These are phyloP conservation scores for Porites rus DNA, from an alignment of 92 coral and sea anemone species.

Conservation along the genomic window DNA sequence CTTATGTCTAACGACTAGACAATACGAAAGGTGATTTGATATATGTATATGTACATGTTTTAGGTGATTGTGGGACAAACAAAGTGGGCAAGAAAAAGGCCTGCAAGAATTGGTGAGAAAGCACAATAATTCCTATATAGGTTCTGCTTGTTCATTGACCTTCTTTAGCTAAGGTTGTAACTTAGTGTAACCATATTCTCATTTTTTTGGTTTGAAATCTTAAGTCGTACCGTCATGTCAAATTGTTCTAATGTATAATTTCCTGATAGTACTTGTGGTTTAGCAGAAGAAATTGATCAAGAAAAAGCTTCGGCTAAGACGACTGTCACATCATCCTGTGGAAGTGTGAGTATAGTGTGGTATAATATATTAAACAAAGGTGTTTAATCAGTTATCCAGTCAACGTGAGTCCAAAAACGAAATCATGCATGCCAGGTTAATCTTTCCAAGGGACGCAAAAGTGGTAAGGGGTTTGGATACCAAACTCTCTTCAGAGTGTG, in stretches of 20 bases:
- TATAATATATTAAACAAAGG: not conserved
- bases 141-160: not conserved
- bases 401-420: too few relatives aligned
- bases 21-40: too few relatives aligned
- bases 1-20: too few relatives aligned
- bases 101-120: slow-evolving; percentile 94
- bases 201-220: too few relatives aligned
- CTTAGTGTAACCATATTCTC: too few relatives aligned
- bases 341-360: slow-evolving; percentile 82
- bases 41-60: not conserved
- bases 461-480: not conserved
- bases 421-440: too few relatives aligned
- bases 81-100: slow-evolving; percentile 96
- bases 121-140: not conserved
- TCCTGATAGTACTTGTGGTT: slow-evolving; percentile 80
- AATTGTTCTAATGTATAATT: too few relatives aligned
- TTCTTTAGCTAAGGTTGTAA: not conserved
- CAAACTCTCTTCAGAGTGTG: too few relatives aligned
- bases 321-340: slow-evolving; percentile 92
- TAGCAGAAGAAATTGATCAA: slow-evolving; percentile 86
- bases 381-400: not conserved
- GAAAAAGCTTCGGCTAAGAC: slow-evolving; percentile 69
- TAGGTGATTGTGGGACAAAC: slow-evolving; percentile 91
- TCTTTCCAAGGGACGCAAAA: too few relatives aligned
- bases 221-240: too few relatives aligned